A percentile compares a stretch with the other conserved stretches of the same genome.
phyloP scores from a whole-genome alignment of 2,113 vertebrate species.

The Manacus vitellinus region DNA sequence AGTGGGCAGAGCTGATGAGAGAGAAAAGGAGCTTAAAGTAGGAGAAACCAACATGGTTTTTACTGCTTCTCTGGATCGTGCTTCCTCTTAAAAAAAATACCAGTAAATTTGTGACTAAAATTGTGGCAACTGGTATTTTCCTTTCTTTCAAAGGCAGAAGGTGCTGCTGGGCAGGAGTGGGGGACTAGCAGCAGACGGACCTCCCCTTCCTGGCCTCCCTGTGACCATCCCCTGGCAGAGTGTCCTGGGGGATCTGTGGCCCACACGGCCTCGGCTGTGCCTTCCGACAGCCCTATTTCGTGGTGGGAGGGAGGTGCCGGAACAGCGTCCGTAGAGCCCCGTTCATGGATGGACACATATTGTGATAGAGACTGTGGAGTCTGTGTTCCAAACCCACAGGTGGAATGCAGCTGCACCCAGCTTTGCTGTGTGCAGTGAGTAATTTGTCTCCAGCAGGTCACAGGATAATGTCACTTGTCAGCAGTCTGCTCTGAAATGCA shows the following conservation, averaged over 20 bases:
- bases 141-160: not conserved
- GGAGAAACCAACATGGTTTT: not conserved
- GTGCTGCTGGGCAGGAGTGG: accelerated
- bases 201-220: accelerated
- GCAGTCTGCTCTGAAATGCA: not conserved
- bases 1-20: not conserved
- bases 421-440: accelerated
- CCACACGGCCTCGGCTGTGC: not conserved
- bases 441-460: not conserved
- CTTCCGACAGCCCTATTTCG: not conserved
- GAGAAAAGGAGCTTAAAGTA: not conserved
- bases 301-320: not conserved
- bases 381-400: not conserved
- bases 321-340: not conserved
- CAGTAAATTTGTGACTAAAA: not conserved
- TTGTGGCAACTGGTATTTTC: not conserved
- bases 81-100: not conserved
- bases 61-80: not conserved
- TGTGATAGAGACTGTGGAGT: not conserved
- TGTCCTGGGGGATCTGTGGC: accelerated
- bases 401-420: not conserved
- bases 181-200: accelerated
- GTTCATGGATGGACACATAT: accelerated
- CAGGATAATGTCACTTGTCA: not conserved
- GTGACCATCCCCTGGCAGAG: not conserved